These are phyloP conservation scores for Hippocampus comes DNA, from an alignment of 2,113 vertebrate species.

Conservation along the genomic window DNA sequence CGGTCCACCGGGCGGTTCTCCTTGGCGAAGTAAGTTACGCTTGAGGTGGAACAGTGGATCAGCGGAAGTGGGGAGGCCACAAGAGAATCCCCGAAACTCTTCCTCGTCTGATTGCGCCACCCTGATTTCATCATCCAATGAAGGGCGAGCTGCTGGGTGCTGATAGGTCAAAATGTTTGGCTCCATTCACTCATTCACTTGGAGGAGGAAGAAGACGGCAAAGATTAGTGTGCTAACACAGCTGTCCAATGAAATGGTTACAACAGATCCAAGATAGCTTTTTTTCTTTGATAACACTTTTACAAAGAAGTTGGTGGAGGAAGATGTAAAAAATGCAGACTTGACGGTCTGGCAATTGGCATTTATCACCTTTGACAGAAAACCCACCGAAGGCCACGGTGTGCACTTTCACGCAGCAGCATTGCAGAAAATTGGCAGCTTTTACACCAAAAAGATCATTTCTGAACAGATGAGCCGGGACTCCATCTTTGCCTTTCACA, in stretches of 20 bases:
- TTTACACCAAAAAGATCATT: too few species aligned
- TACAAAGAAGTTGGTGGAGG: too few species aligned
- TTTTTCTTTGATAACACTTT: too few species aligned
- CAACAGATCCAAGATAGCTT: neutral
- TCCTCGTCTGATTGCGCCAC: constrained; percentile 79
- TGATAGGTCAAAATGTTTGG: constrained; percentile 84
- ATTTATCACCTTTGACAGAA: too few species aligned
- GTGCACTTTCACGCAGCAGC: too few species aligned
- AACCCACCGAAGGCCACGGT: too few species aligned
- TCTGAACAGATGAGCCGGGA: too few species aligned
- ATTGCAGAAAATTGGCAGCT: too few species aligned
- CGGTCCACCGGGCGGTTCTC: constrained; percentile 48
- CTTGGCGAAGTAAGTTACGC: constrained; percentile 45
- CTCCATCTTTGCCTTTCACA: too few species aligned
- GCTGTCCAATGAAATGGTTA: neutral
- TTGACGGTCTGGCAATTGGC: too few species aligned
- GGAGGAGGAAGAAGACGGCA: neutral
- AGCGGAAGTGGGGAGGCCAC: constrained; percentile 76
- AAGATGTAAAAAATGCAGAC: too few species aligned
- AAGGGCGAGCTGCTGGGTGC: constrained; percentile 85
- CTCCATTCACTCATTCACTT: constrained; percentile 84
- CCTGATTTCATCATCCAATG: constrained; percentile 71
- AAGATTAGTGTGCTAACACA: neutral
- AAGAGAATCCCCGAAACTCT: constrained; percentile 85
- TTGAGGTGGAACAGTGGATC: constrained; percentile 60